phyloP scores from a whole-genome alignment of 1,140 invertebrate genomes.

The Agrypnia vestita region DNA sequence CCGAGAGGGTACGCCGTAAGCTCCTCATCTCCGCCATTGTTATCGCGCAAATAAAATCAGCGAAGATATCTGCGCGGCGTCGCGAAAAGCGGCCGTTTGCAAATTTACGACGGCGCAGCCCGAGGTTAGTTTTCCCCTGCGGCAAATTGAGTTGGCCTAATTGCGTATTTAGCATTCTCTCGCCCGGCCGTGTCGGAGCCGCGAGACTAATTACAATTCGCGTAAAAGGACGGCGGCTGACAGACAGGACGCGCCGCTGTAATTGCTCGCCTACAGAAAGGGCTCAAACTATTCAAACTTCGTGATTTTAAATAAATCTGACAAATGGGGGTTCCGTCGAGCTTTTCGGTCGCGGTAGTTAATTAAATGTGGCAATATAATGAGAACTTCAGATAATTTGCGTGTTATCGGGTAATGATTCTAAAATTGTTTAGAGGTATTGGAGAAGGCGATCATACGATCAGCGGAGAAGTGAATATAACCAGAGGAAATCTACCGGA shows the following conservation, averaged over 20 bases:
- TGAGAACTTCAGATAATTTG: no score
- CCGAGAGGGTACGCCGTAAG: background rate
- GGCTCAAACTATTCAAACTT: no score
- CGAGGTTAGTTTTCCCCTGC: background rate
- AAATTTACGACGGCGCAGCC: background rate
- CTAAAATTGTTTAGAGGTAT: no score
- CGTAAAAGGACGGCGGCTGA: conserved; percentile 13
- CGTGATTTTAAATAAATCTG: no score
- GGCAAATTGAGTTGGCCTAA: conserved; percentile 27
- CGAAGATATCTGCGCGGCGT: background rate
- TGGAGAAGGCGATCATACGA: no score
- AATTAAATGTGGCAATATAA: no score
- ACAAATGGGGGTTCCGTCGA: no score
- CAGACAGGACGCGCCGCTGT: background rate
- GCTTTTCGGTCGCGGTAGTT: no score
- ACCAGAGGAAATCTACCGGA: no score
- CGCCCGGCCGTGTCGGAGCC: background rate
- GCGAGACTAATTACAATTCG: conserved; percentile 28
- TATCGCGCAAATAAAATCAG: conserved; percentile 25
- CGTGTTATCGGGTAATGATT: no score
- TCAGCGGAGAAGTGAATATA: no score
- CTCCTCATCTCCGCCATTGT: conserved; percentile 6
- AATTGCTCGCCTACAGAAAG: conserved; percentile 13
- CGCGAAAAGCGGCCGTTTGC: conserved; percentile 10
- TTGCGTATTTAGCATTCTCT: conserved; percentile 36